Evolutionary conservation across 2,113 vertebrate genomes (phyloP).

Genomic region (Lonchura striata): DNA sequence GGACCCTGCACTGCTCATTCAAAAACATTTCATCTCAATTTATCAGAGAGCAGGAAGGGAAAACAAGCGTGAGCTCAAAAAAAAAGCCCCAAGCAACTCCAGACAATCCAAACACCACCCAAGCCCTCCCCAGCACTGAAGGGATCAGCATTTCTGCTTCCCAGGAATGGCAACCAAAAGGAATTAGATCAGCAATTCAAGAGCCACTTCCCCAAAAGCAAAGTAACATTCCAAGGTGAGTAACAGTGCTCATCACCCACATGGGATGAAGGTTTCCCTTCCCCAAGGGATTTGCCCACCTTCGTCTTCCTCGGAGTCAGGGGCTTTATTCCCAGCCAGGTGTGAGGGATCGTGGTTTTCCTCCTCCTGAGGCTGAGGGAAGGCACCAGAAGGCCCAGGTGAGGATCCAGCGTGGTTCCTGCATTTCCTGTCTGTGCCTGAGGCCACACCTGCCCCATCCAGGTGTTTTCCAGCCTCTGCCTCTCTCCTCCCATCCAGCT

Average conservation of each 20-base stretch:
- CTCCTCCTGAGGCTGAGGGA: neutral
- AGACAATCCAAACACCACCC: neutral
- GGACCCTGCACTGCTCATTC: neutral
- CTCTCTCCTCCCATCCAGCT: neutral
- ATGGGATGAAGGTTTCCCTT: rapidly evolving
- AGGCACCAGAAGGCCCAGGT: neutral
- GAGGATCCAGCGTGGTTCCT: neutral
- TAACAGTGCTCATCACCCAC: rapidly evolving
- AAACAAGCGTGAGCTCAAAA: neutral
- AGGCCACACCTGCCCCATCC: neutral
- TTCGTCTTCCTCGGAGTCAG: constrained; percentile 33
- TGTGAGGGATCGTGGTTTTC: neutral
- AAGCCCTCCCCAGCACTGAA: neutral
- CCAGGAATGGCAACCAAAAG: neutral
- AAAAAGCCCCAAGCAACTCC: neutral
- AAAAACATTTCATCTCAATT: neutral
- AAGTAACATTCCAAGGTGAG: no score
- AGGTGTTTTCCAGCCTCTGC: rapidly evolving
- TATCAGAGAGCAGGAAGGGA: neutral
- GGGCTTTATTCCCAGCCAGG: rapidly evolving
- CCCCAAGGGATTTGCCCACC: constrained; percentile 4
- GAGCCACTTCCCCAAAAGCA: neutral
- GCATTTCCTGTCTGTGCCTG: neutral
- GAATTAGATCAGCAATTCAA: neutral
- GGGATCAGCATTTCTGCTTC: neutral